phyloP scores from a whole-genome alignment of 1,140 invertebrate species.

The Drosophila biarmipes region DNA sequence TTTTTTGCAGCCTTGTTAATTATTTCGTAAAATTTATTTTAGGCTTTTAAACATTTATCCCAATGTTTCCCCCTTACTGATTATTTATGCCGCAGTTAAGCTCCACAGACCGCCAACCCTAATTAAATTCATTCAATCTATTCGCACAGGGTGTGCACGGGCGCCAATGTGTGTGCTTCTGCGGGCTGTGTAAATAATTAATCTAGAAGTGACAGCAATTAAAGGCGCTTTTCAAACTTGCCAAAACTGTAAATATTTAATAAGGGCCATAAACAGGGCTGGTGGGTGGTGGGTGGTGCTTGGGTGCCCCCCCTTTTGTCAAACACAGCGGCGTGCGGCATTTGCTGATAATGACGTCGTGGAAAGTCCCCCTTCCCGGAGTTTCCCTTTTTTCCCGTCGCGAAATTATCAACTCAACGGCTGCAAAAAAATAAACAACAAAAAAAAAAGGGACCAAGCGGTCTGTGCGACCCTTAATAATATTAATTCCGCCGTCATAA shows the following conservation, averaged over 20 bases:
- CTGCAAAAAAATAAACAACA: conserved; percentile 14
- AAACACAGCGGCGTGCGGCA: conserved; percentile 68
- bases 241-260: conserved; percentile 76
- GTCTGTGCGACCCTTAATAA: conserved; percentile 73
- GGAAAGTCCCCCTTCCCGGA: not conserved
- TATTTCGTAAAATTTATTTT: too few relatives aligned
- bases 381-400: conserved; percentile 16
- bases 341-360: conserved; percentile 64
- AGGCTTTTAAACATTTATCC: too few relatives aligned
- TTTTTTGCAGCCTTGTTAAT: too few relatives aligned
- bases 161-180: conserved; percentile 9
- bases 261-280: conserved; percentile 62
- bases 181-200: conserved; percentile 68
- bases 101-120: conserved; percentile 19
- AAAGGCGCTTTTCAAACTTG: conserved; percentile 74
- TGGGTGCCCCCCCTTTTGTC: conserved; percentile 26
- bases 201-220: conserved; percentile 79
- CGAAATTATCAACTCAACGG: conserved; percentile 72
- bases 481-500: conserved; percentile 82
- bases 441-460: conserved; percentile 40
- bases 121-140: conserved; percentile 38
- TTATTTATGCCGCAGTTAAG: conserved; percentile 19
- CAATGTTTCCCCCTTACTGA: not conserved
- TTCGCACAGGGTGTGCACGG: conserved; percentile 25
- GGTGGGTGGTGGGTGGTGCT: not conserved